Percentiles rank a stretch among this genome's conserved stretches.
Conservation (phyloP, 2,797 vertebrate species). For the Lates japonicus region DNA sequence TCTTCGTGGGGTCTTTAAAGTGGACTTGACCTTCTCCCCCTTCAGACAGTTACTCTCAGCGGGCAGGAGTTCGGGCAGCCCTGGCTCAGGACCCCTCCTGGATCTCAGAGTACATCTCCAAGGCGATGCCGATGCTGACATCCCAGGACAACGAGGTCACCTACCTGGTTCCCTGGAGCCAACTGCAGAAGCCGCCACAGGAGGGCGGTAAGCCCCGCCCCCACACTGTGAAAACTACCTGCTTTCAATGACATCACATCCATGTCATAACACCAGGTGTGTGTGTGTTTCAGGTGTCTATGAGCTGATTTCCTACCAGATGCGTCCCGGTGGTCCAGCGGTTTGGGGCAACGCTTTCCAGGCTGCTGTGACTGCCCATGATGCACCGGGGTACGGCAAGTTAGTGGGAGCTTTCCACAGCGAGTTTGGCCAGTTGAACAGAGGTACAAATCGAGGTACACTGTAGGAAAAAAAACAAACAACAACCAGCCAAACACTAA, state of each 20-base stretch:
- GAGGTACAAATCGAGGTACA: slow-evolving; percentile 90
- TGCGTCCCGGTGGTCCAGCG: slow-evolving; percentile 92
- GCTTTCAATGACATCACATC: not conserved
- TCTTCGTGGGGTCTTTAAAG: not conserved
- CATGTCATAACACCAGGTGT: not conserved
- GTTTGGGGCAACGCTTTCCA: slow-evolving; percentile 90
- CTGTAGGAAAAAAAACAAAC: not conserved
- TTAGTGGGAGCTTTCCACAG: slow-evolving; percentile 91
- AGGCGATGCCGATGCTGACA: slow-evolving; percentile 86
- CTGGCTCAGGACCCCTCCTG: slow-evolving; percentile 89
- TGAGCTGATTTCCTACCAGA: slow-evolving; percentile 91
- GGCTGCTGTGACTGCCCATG: slow-evolving; percentile 84
- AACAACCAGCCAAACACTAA: not conserved
- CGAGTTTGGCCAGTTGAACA: slow-evolving; percentile 91
- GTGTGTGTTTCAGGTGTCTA: slow-evolving; percentile 87
- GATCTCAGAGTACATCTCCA: slow-evolving; percentile 89
- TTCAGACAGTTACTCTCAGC: slow-evolving; percentile 91
- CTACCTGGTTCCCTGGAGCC: slow-evolving; percentile 94
- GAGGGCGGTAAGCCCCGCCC: slow-evolving; percentile 84
- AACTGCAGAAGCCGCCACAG: slow-evolving; percentile 85
- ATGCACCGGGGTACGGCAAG: slow-evolving; percentile 87
- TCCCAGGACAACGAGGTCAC: slow-evolving; percentile 91
- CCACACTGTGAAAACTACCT: not conserved
- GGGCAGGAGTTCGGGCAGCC: slow-evolving; percentile 87
- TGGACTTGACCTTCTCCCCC: not conserved